Evolutionary conservation across 2,797 vertebrate species (phyloP), one percentile per base, ranked within the genome.

Genomic region (Alcedo quadribrachys): DNA sequence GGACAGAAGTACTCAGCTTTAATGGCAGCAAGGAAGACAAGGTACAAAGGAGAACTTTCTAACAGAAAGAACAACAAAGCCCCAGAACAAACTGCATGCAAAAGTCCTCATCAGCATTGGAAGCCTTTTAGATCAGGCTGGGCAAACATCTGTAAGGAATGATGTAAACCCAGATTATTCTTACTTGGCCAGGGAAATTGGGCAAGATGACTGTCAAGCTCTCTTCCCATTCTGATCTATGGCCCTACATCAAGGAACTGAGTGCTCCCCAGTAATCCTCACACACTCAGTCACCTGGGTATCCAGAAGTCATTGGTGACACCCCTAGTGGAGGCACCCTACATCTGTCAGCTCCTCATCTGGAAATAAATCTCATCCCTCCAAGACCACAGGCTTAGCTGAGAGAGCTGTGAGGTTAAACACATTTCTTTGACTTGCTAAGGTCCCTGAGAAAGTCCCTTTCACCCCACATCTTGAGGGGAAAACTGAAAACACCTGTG

Each of bases 61-160:
- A 85, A 73, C 48, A 74, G 35, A 16, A 1, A 87, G 53, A 78
- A 80, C 13, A 73, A 43, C 18, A 55, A 53, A 80, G n/a, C 62
- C 71, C 13, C n/a, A 68, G 32, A 68, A 85, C 19, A 80, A 17
- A 71, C 3, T 63, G 58, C 6, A 25, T 11, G 17, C 58, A 57
- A 3, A 81, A 65, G 45, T 68, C 50, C 63, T 55, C 16, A 48
- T 37, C 35, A 55, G 73, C 43, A 55, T 2, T 28, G 33, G 45
- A 60, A 53, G 16, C 57, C 45, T 82, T 90, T 68, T 40, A 81
- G 43, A 43, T 74, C 68, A 67, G 51, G n/a, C 15, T 92, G 69
- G 73, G 61, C 82, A 87, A 91, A 85, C 62, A 60, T 78, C 73
- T 83, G 48, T 73, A 80, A 90, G 46, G 73, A 83, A 87, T 65